A percentile compares a stretch with the other conserved stretches of the same genome.
Conservation (phyloP, 1,140 invertebrate species). For the Cecropterus lyciades region DNA sequence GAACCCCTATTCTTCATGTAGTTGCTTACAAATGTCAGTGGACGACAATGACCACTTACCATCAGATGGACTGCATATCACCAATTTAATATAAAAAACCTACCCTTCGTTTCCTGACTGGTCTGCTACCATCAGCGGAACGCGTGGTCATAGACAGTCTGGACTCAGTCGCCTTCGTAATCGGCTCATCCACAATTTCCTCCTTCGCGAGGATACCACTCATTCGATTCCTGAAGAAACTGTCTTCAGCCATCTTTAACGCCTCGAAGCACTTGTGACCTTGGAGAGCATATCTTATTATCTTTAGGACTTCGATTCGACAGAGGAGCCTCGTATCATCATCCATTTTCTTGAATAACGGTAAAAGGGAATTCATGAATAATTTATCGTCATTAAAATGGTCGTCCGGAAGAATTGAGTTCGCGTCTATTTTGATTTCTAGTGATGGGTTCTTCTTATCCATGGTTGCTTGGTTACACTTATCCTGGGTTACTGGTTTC, state of each 20-base stretch:
- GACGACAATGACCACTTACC: too few species aligned
- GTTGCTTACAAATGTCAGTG: too few species aligned
- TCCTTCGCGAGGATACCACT: conserved; percentile 58
- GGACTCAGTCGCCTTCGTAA: conserved; percentile 47
- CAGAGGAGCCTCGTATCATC: conserved; percentile 71
- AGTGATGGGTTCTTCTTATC: conserved; percentile 51
- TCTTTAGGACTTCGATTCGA: conserved; percentile 73
- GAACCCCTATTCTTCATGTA: too few species aligned
- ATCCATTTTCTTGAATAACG: conserved; percentile 75
- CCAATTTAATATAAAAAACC: neutral
- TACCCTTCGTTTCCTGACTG: conserved; percentile 68
- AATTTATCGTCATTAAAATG: conserved; percentile 73
- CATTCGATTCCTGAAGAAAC: conserved; percentile 58
- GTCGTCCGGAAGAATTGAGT: conserved; percentile 68
- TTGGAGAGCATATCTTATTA: conserved; percentile 70
- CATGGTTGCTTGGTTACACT: conserved; percentile 59
- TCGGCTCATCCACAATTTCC: conserved; percentile 43
- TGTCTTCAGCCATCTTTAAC: conserved; percentile 61
- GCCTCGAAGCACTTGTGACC: conserved; percentile 69
- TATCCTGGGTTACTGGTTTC: conserved; percentile 58
- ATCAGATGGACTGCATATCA: too few species aligned
- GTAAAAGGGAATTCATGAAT: conserved; percentile 75
- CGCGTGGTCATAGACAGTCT: conserved; percentile 68
- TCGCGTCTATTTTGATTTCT: conserved; percentile 72
- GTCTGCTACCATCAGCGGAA: conserved; percentile 70